These are phyloP conservation scores for Drosophila fuyamai DNA, from an alignment of 1,140 invertebrate species.

Conservation along the genomic window DNA sequence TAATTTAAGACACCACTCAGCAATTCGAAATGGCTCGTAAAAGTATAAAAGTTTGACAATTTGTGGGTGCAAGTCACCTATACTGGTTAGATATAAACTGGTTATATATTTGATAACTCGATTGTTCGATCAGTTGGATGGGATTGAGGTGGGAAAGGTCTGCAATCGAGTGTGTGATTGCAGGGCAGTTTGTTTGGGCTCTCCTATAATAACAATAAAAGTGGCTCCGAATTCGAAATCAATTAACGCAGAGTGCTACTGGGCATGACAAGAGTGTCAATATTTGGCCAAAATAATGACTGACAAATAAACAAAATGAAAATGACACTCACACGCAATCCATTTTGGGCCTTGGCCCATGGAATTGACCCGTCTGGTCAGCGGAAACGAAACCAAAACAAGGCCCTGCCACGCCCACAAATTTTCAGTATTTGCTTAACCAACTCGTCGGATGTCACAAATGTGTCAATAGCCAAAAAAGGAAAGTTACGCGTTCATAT, in stretches of 20 bases:
- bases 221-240: slow-evolving; percentile 78
- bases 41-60: slow-evolving; percentile 16
- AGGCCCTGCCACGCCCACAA: slow-evolving; percentile 45
- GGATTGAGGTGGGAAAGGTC: background rate
- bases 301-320: slow-evolving; percentile 70
- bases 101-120: slow-evolving; percentile 23
- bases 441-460: slow-evolving; percentile 60
- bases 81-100: slow-evolving; percentile 15
- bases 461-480: slow-evolving; percentile 57
- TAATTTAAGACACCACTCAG: slow-evolving; percentile 32
- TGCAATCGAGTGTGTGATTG: slow-evolving; percentile 29
- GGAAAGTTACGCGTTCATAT: slow-evolving; percentile 55
- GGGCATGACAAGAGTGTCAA: slow-evolving; percentile 78
- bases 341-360: slow-evolving; percentile 9
- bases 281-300: slow-evolving; percentile 80
- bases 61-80: slow-evolving; percentile 37
- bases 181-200: slow-evolving; percentile 39
- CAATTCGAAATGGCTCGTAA: slow-evolving; percentile 35
- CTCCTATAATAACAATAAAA: slow-evolving; percentile 78
- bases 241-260: slow-evolving; percentile 81
- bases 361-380: slow-evolving; percentile 22
- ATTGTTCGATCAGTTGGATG: too few species aligned
- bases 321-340: slow-evolving; percentile 44
- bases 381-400: slow-evolving; percentile 18
- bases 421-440: slow-evolving; percentile 53